A percentile compares a stretch with the other conserved stretches of the same genome.
These are phyloP conservation scores for Talpa occidentalis DNA, from an alignment of 2,113 vertebrate species.

Conservation along the genomic window DNA sequence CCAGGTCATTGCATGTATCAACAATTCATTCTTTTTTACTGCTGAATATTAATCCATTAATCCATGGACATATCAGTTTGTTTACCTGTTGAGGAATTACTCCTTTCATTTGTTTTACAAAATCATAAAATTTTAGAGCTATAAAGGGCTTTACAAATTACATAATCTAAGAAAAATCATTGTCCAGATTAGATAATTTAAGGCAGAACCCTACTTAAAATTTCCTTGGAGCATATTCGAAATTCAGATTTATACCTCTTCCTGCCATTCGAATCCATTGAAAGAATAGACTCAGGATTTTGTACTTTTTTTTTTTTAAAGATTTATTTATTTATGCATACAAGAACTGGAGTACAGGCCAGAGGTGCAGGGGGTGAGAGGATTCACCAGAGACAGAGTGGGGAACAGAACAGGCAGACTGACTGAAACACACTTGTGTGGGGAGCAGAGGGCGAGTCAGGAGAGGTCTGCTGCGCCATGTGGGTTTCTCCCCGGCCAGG, in stretches of 20 bases:
- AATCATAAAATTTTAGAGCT: background rate
- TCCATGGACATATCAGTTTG: background rate
- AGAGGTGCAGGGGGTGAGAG: too few species aligned
- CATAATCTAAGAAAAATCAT: background rate
- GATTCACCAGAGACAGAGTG: too few species aligned
- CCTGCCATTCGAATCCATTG: background rate
- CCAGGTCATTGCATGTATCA: background rate
- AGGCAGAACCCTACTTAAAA: background rate
- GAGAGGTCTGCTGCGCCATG: too few species aligned
- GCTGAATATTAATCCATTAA: background rate
- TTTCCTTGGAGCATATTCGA: constrained; percentile 23
- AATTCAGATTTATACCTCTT: background rate
- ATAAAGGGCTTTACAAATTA: background rate
- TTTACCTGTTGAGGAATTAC: background rate
- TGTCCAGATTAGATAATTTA: background rate
- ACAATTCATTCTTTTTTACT: background rate
- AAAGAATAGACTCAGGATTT: background rate
- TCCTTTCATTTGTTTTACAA: constrained; percentile 25
- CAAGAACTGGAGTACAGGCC: too few species aligned
- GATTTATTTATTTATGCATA: too few species aligned
- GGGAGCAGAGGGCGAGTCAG: too few species aligned
- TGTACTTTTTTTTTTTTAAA: background rate
- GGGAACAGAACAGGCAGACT: too few species aligned
- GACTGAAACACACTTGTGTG: too few species aligned
- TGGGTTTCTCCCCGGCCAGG: too few species aligned